These are phyloP conservation scores for Syrphus vitripennis DNA, from an alignment of 2,888 invertebrate genomes.

Conservation along the genomic window DNA sequence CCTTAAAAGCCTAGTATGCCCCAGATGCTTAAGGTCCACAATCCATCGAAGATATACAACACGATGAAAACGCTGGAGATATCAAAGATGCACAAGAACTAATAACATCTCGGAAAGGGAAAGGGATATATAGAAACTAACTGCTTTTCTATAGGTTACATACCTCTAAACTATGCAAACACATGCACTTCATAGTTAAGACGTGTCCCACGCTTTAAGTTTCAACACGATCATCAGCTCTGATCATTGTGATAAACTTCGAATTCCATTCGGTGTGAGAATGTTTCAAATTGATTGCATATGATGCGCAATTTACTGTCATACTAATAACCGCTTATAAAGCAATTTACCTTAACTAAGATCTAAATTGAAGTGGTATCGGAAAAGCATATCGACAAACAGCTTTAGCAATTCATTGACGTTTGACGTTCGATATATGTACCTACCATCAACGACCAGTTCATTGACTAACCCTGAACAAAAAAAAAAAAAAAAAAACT, in stretches of 20 bases:
- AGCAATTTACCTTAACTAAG: constrained; percentile 14
- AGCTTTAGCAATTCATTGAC: background rate
- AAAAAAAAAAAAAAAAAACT: constrained; percentile 26
- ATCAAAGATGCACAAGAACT: too few species aligned
- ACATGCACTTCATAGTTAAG: too few species aligned
- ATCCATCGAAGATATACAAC: too few species aligned
- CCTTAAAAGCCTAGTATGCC: too few species aligned
- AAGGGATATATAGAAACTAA: too few species aligned
- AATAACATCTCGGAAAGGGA: too few species aligned
- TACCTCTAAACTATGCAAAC: too few species aligned
- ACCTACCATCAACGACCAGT: constrained; percentile 14
- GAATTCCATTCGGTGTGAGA: background rate
- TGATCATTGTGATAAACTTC: background rate
- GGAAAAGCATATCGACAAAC: background rate
- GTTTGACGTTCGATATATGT: too few species aligned
- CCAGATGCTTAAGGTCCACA: too few species aligned
- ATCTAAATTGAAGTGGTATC: constrained; percentile 11
- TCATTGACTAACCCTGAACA: constrained; percentile 39
- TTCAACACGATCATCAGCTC: background rate
- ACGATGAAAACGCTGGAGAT: too few species aligned
- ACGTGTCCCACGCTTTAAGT: background rate
- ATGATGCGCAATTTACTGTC: background rate
- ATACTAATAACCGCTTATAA: background rate
- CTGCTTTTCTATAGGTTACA: too few species aligned
- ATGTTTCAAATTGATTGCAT: background rate